Evolutionary conservation across 2,888 invertebrate species (phyloP).

Genomic region (Tetranychus truncatus): DNA sequence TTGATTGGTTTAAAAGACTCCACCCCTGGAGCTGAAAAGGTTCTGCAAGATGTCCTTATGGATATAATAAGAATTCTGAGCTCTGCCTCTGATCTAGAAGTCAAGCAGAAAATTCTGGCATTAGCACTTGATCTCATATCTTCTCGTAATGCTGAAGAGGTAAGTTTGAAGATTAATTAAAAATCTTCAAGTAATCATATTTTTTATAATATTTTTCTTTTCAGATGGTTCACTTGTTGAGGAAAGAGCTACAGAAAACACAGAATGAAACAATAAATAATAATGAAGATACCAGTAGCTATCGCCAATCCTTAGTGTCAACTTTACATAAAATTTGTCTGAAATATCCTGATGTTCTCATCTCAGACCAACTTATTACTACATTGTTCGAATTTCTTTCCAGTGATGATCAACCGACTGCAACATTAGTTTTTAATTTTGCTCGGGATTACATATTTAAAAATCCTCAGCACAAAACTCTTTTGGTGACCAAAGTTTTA

Average conservation of each 20-base stretch:
- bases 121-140: conserved; percentile 76
- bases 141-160: conserved; percentile 73
- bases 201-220: conserved; percentile 1
- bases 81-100: conserved; percentile 73
- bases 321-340: conserved; percentile 83
- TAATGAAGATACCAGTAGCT: conserved; percentile 75
- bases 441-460: conserved; percentile 88
- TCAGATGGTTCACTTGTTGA: conserved; percentile 62
- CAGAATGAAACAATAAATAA: conserved; percentile 56
- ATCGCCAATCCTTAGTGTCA: conserved; percentile 79
- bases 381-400: conserved; percentile 21
- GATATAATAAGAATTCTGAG: conserved; percentile 83
- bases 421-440: conserved; percentile 81
- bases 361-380: conserved; percentile 15
- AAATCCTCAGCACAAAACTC: conserved; percentile 56
- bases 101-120: conserved; percentile 60
- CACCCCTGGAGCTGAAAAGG: conserved; percentile 61
- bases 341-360: conserved; percentile 41
- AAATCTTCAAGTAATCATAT: background rate
- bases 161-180: conserved; percentile 30
- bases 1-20: conserved; percentile 62
- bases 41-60: conserved; percentile 76
- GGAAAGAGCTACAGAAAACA: conserved; percentile 80
- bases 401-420: conserved; percentile 50
- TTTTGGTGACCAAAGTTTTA: conserved; percentile 58